Conservation (phyloP, 2,797 vertebrate species). For the Naso thynnoides region DNA sequence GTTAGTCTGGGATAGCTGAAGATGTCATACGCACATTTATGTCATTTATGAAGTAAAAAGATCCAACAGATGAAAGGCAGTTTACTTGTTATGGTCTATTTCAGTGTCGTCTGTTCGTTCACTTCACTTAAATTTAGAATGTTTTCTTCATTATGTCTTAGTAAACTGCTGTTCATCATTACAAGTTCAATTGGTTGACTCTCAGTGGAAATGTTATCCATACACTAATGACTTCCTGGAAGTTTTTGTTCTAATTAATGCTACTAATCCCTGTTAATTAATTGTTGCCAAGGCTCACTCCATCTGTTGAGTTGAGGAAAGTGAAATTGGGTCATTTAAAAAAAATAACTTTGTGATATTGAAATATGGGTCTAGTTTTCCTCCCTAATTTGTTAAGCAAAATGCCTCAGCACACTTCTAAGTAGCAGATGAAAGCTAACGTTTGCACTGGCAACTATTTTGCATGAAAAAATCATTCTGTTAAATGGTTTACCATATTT, state of each 20-base stretch:
- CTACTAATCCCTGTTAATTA: slow-evolving; percentile 87
- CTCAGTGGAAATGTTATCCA: slow-evolving; percentile 81
- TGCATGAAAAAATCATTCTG: slow-evolving; percentile 66
- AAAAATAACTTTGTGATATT: slow-evolving; percentile 61
- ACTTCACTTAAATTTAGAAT: slow-evolving; percentile 70
- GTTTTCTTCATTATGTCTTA: slow-evolving; percentile 55
- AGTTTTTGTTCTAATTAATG: slow-evolving; percentile 84
- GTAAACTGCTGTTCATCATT: slow-evolving; percentile 79
- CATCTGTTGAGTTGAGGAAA: slow-evolving; percentile 81
- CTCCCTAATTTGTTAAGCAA: slow-evolving; percentile 76
- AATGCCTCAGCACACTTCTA: slow-evolving; percentile 63
- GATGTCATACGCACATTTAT: slow-evolving; percentile 45
- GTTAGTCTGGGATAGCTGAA: slow-evolving; percentile 44
- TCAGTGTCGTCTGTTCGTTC: slow-evolving; percentile 68
- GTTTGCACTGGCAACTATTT: slow-evolving; percentile 68
- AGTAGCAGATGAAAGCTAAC: slow-evolving; percentile 68
- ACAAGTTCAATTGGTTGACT: slow-evolving; percentile 77
- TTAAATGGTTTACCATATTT: slow-evolving; percentile 73
- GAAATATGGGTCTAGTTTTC: slow-evolving; percentile 65
- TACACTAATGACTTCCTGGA: slow-evolving; percentile 81
- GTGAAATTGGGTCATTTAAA: slow-evolving; percentile 80
- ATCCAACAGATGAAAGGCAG: slow-evolving; percentile 50
- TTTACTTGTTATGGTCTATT: slow-evolving; percentile 71
- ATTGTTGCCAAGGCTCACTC: slow-evolving; percentile 84
- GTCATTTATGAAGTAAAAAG: slow-evolving; percentile 47